phyloP scores from a whole-genome alignment of 1,140 invertebrate genomes.

The Ylistrum balloti region DNA sequence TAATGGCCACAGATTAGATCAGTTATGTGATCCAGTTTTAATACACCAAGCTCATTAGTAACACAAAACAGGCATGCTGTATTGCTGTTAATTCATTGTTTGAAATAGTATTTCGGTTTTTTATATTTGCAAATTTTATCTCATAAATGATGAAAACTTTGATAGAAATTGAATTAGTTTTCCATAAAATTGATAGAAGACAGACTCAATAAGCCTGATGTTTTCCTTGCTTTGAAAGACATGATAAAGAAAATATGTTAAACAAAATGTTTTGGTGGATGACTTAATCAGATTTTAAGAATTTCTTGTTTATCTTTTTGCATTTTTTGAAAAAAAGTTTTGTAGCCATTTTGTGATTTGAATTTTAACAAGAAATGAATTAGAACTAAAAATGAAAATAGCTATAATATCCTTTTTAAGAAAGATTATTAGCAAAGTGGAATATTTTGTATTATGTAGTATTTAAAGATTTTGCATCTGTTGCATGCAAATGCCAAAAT shows the following conservation, averaged over 20 bases:
- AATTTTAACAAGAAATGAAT: not conserved
- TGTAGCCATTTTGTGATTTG: not conserved
- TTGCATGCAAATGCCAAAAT: not conserved
- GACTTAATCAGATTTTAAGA: not conserved
- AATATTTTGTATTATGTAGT: no score
- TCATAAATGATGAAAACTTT: not conserved
- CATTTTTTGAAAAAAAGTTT: not conserved
- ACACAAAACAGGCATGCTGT: not conserved
- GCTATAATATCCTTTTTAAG: not conserved
- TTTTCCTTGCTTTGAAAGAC: not conserved
- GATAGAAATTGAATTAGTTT: not conserved
- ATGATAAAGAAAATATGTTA: not conserved
- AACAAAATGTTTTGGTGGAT: not conserved
- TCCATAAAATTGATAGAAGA: not conserved
- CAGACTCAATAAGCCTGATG: not conserved
- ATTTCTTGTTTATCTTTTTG: not conserved
- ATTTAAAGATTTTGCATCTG: not conserved
- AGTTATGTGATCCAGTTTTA: conserved; percentile 3
- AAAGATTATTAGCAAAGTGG: no score
- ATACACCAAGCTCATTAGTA: not conserved
- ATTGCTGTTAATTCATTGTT: not conserved
- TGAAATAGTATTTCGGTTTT: not conserved
- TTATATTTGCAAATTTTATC: not conserved
- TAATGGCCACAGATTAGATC: not conserved
- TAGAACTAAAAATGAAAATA: not conserved